phyloP scores from a whole-genome alignment of 2,797 vertebrate genomes.

The Novumbra hubbsi region DNA sequence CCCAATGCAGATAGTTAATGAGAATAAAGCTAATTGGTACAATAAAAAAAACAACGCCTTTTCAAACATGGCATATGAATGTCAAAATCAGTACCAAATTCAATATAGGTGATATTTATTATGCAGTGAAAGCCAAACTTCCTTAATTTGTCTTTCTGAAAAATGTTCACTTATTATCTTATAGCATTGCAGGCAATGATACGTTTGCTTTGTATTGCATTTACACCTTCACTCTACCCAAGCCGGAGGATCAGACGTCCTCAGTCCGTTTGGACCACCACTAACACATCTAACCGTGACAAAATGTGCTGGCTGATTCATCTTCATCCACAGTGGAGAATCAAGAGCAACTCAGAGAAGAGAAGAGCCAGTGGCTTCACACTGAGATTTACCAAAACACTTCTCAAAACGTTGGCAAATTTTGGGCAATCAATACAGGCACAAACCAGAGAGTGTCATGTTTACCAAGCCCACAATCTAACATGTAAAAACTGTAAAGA shows the following conservation, averaged over 20 bases:
- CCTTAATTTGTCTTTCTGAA: background rate
- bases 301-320: conserved; percentile 84
- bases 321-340: conserved; percentile 72
- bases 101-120: background rate
- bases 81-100: background rate
- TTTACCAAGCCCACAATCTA: background rate
- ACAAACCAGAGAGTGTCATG: background rate
- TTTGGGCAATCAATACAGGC: background rate
- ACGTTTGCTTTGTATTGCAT: background rate
- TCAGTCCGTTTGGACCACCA: conserved; percentile 82
- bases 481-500: background rate
- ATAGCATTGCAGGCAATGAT: background rate
- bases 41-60: background rate
- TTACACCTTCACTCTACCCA: conserved; percentile 52
- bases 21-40: conserved; percentile 26
- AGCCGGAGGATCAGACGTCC: conserved; percentile 86
- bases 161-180: background rate
- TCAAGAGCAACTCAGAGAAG: conserved; percentile 36
- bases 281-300: conserved; percentile 83
- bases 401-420: conserved; percentile 18
- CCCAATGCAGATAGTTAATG: conserved; percentile 16
- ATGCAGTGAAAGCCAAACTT: conserved; percentile 12
- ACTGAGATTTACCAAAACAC: conserved; percentile 63
- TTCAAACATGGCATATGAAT: background rate
- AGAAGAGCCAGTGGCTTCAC: conserved; percentile 60